Evolutionary conservation across 2,797 vertebrate species (phyloP).

Genomic region (Sebastiscus tertius): DNA sequence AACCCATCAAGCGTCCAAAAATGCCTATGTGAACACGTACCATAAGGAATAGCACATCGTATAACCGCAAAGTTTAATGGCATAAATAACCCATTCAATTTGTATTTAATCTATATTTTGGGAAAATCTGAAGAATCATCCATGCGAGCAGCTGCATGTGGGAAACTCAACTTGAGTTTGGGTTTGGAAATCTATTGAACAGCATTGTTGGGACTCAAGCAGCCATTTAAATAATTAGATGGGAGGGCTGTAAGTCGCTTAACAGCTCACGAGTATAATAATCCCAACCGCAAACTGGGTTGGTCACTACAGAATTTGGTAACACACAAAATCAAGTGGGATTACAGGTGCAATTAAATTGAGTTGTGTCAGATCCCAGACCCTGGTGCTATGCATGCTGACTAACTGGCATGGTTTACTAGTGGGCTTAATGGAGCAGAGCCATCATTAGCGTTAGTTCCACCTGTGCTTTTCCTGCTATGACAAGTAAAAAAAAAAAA

Average conservation of each 20-base stretch:
- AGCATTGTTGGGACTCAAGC: neutral
- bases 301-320: neutral
- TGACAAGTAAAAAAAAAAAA: neutral
- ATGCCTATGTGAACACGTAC: too few relatives aligned
- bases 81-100: neutral
- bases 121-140: neutral
- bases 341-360: neutral
- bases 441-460: slow-evolving; percentile 5
- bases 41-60: neutral
- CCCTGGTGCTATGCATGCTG: neutral
- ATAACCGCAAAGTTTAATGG: too few relatives aligned
- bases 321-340: neutral
- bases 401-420: neutral
- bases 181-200: neutral
- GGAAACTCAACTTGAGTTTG: neutral
- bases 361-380: neutral
- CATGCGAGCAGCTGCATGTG: too few relatives aligned
- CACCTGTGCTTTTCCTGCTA: neutral
- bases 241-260: neutral
- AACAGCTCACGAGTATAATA: neutral
- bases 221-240: neutral
- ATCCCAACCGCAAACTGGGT: neutral
- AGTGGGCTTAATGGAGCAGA: neutral
- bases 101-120: neutral
- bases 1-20: too few relatives aligned